Evolutionary conservation across 2,113 vertebrate species (phyloP).

Genomic region (Gorsachius goisagi): DNA sequence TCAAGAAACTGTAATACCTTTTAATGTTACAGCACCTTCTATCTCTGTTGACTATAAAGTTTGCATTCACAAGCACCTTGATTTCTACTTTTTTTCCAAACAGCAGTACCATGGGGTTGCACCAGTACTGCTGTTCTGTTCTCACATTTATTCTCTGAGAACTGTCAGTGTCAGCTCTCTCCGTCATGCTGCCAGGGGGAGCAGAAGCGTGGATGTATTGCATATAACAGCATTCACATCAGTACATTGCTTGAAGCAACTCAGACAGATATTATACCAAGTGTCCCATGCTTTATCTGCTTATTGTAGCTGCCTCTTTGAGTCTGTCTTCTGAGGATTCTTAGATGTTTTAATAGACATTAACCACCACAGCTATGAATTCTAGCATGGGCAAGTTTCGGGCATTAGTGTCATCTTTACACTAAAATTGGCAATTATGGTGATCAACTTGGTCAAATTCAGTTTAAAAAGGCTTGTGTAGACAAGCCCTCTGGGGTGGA

Average conservation of each 20-base stretch:
- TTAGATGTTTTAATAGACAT: background rate
- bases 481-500: conserved; percentile 17
- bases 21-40: background rate
- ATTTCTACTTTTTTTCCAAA: background rate
- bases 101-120: background rate
- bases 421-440: conserved; percentile 26
- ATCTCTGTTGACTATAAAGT: background rate
- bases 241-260: background rate
- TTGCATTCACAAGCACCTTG: background rate
- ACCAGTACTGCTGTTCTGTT: background rate
- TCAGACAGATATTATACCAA: background rate
- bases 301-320: conserved; percentile 7
- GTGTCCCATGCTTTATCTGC: conserved; percentile 19
- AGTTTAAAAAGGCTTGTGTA: conserved; percentile 1
- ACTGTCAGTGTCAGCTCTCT: background rate
- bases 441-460: conserved; percentile 12
- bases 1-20: background rate
- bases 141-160: background rate
- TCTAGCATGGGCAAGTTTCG: background rate
- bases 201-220: background rate
- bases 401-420: conserved; percentile 6
- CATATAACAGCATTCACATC: conserved; percentile 2
- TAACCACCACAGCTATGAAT: background rate
- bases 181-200: background rate
- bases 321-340: background rate